phyloP scores from a whole-genome alignment of 2,113 vertebrate species.

The Puma concolor region DNA sequence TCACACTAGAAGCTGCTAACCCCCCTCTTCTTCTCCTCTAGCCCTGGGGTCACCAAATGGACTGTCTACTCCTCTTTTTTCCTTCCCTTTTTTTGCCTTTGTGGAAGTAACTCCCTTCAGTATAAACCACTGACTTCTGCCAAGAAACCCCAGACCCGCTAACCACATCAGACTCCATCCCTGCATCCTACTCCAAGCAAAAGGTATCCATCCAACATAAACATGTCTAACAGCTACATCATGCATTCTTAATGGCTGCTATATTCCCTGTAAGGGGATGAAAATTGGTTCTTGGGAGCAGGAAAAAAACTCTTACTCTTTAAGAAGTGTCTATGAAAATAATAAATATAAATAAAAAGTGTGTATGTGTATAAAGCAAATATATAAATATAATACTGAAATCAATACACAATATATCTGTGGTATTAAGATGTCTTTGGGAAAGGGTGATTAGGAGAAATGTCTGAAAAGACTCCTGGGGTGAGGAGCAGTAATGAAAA shows the following conservation, averaged over 20 bases:
- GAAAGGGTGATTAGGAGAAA: neutral
- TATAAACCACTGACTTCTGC: neutral
- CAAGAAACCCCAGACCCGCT: neutral
- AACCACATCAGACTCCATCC: neutral
- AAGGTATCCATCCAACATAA: neutral
- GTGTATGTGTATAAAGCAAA: neutral
- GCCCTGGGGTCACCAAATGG: fast-evolving
- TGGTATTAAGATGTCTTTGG: neutral
- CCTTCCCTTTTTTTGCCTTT: neutral
- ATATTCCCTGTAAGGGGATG: neutral
- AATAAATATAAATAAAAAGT: neutral
- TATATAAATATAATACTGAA: neutral
- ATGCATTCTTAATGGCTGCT: neutral
- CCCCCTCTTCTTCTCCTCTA: neutral
- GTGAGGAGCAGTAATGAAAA: neutral
- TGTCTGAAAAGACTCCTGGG: neutral
- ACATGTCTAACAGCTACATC: neutral
- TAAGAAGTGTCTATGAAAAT: neutral
- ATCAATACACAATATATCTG: neutral
- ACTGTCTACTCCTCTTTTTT: neutral
- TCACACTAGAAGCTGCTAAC: neutral
- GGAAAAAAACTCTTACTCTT: neutral
- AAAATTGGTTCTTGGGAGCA: neutral
- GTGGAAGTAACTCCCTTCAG: neutral
- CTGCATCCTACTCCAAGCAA: neutral